Percentiles rank a stretch among this genome's conserved stretches.
Conservation (phyloP, 2,113 vertebrate species). For the Brevimyrus niger region DNA sequence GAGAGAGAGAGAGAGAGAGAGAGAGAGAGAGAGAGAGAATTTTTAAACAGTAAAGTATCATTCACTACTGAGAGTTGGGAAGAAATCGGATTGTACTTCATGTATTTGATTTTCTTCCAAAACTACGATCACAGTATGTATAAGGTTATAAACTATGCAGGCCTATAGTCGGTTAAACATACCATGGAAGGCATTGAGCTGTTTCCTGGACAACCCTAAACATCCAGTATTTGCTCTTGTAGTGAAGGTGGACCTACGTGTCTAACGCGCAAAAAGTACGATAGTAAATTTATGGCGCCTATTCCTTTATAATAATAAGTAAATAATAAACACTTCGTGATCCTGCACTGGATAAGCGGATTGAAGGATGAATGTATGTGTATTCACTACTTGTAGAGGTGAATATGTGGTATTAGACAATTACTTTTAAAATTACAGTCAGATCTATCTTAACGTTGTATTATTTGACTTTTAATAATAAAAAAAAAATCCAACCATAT, state of each 20-base stretch:
- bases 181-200: neutral
- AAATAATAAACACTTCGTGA: neutral
- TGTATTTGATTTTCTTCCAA: neutral
- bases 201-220: neutral
- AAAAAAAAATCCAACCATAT: neutral
- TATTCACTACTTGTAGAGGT: neutral
- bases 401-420: neutral
- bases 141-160: neutral
- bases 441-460: neutral
- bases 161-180: neutral
- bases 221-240: neutral
- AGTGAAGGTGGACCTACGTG: neutral
- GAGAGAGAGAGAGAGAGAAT: neutral
- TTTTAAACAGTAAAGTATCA: neutral
- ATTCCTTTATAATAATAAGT: neutral
- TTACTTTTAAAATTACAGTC: neutral
- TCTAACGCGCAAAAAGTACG: neutral
- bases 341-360: neutral
- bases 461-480: neutral
- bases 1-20: too few relatives aligned
- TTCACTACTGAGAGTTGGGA: neutral
- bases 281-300: neutral
- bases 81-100: neutral
- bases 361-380: neutral
- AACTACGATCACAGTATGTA: neutral